phyloP scores from a whole-genome alignment of 1,140 invertebrate genomes.

The Drosophila azteca region DNA sequence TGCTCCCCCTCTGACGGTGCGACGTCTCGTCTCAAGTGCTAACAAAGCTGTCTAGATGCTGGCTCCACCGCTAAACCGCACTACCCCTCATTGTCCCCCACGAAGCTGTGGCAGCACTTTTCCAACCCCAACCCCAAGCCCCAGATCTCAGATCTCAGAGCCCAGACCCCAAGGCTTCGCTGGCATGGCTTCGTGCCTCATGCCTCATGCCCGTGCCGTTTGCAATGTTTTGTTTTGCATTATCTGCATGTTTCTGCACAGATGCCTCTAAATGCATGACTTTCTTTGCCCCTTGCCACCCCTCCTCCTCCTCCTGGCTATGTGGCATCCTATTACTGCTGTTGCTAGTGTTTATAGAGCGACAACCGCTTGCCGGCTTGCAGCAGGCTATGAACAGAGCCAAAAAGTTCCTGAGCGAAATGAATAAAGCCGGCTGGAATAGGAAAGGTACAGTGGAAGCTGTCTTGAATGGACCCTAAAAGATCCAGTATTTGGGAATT shows the following conservation, averaged over 20 bases:
- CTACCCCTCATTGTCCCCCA: constrained; percentile 13
- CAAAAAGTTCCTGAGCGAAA: constrained; percentile 18
- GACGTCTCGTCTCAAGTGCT: constrained; percentile 47
- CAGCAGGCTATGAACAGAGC: too few species aligned
- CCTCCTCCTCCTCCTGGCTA: not conserved
- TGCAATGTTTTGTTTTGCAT: constrained; percentile 54
- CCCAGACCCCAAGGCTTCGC: too few species aligned
- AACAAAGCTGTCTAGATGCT: constrained; percentile 43
- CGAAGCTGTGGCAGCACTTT: constrained; percentile 21
- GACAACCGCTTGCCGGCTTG: not conserved
- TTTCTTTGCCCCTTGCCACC: not conserved
- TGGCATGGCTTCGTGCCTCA: too few species aligned
- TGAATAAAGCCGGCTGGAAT: constrained; percentile 13
- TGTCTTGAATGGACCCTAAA: too few species aligned
- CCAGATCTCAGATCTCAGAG: not conserved
- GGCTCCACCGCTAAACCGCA: not conserved
- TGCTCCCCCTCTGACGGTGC: constrained; percentile 6
- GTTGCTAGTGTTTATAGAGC: constrained; percentile 33
- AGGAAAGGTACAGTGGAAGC: not conserved
- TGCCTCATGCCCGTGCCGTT: constrained; percentile 5
- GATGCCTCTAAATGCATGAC: constrained; percentile 42
- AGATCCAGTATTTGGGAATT: too few species aligned
- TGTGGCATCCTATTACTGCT: constrained; percentile 18
- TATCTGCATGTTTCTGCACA: constrained; percentile 55
- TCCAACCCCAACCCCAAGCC: not conserved